Conservation (phyloP, 1,140 invertebrate genomes). For the Carposina sasakii region DNA sequence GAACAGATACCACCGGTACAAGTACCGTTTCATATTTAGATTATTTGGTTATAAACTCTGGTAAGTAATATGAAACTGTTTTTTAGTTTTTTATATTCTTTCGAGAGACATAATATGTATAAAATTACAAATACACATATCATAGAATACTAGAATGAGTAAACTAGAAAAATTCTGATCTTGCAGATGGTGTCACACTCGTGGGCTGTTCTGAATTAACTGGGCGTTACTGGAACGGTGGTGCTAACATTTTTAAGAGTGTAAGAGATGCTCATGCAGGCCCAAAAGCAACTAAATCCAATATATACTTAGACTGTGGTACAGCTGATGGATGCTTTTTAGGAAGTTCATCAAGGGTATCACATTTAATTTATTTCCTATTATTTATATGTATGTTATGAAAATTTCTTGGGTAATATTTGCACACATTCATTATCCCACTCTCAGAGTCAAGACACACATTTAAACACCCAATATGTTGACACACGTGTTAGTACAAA, state of each 20-base stretch:
- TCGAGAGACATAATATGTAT: too few species aligned
- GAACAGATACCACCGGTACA: constrained; percentile 49
- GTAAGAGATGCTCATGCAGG: constrained; percentile 25
- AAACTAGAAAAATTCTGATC: too few species aligned
- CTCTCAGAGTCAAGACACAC: too few species aligned
- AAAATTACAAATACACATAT: too few species aligned
- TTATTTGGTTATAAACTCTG: too few species aligned
- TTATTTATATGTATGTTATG: too few species aligned
- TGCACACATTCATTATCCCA: too few species aligned
- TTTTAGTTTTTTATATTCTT: constrained; percentile 9
- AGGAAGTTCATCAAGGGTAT: constrained; percentile 51
- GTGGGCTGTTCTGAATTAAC: constrained; percentile 61
- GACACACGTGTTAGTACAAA: too few species aligned
- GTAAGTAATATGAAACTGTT: too few species aligned
- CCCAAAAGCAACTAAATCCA: constrained; percentile 28
- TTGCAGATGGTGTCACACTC: constrained; percentile 55
- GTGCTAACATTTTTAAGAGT: constrained; percentile 38
- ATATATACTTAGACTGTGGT: constrained; percentile 44
- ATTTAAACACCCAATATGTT: too few species aligned
- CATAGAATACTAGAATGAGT: too few species aligned
- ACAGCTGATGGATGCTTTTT: constrained; percentile 61
- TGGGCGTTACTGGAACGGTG: constrained; percentile 63
- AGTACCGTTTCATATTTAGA: constrained; percentile 47
- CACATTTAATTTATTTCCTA: background rate
- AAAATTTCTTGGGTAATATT: too few species aligned